These are phyloP conservation scores for Arenicola marina DNA, from an alignment of 2,888 invertebrate species.

Conservation along the genomic window DNA sequence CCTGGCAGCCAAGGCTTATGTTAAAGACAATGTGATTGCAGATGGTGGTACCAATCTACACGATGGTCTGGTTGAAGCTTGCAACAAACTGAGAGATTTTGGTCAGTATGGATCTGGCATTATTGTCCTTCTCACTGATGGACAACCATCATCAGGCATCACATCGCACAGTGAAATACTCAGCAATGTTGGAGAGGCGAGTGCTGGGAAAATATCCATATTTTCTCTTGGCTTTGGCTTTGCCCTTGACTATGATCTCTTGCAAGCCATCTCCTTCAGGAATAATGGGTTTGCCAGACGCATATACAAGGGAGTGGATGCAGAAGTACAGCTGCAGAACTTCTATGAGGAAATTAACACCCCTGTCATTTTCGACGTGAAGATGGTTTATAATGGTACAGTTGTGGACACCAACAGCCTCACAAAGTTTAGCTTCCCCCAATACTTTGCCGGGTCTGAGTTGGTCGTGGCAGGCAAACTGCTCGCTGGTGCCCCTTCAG, in stretches of 20 bases:
- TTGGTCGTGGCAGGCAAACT: constrained; percentile 69
- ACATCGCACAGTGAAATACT: constrained; percentile 49
- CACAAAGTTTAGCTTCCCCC: constrained; percentile 63
- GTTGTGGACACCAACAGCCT: constrained; percentile 15
- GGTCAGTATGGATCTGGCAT: constrained; percentile 25
- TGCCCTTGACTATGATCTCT: constrained; percentile 68
- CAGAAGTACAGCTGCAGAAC: constrained; percentile 71
- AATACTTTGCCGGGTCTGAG: constrained; percentile 71
- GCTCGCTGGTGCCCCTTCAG: neutral
- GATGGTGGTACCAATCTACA: constrained; percentile 23
- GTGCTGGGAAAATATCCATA: constrained; percentile 57
- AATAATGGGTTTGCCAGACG: constrained; percentile 74
- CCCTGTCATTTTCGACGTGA: constrained; percentile 71
- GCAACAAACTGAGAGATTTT: neutral
- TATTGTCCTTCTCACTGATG: constrained; percentile 63
- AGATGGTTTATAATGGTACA: constrained; percentile 2
- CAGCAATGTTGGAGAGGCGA: constrained; percentile 34
- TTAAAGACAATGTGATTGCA: constrained; percentile 6
- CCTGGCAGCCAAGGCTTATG: constrained; percentile 7
- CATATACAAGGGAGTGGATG: constrained; percentile 76
- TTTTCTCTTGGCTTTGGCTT: constrained; percentile 75
- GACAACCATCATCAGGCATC: constrained; percentile 60
- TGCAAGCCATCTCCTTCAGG: constrained; percentile 71
- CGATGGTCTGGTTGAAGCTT: constrained; percentile 15
- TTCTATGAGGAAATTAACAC: constrained; percentile 71